phyloP scores from a whole-genome alignment of 2,888 invertebrate genomes.

The Maniola hyperantus region DNA sequence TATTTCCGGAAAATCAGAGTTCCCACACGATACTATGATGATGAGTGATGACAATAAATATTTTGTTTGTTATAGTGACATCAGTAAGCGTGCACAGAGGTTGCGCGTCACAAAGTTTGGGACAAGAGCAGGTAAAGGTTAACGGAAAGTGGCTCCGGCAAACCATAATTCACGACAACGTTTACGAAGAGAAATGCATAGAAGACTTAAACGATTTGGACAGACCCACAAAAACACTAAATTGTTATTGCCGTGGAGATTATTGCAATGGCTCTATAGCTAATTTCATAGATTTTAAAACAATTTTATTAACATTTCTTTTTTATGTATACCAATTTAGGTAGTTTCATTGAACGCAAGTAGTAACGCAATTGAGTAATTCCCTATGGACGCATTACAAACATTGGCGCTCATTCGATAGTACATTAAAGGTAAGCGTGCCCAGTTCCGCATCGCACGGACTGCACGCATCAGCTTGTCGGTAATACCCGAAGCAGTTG shows the following conservation, averaged over 20 bases:
- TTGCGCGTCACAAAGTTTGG: constrained; percentile 87
- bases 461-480: too few species aligned
- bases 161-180: constrained; percentile 85
- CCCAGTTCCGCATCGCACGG: too few species aligned
- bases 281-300: constrained; percentile 16
- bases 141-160: constrained; percentile 83
- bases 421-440: too few species aligned
- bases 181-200: constrained; percentile 86
- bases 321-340: constrained; percentile 31
- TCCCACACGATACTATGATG: too few species aligned
- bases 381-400: background rate
- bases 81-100: constrained; percentile 74
- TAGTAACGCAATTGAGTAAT: background rate
- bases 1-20: too few species aligned
- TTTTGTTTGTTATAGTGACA: constrained; percentile 49
- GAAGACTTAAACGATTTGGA: constrained; percentile 81
- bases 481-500: too few species aligned
- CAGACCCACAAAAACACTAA: constrained; percentile 80
- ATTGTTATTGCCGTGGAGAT: constrained; percentile 89
- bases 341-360: background rate
- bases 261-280: constrained; percentile 84
- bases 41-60: too few species aligned
- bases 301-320: constrained; percentile 28
- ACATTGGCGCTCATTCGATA: too few species aligned
- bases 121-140: constrained; percentile 80